These are phyloP conservation scores for Caranx melampygus DNA, from an alignment of 2,113 vertebrate genomes.

Conservation along the genomic window DNA sequence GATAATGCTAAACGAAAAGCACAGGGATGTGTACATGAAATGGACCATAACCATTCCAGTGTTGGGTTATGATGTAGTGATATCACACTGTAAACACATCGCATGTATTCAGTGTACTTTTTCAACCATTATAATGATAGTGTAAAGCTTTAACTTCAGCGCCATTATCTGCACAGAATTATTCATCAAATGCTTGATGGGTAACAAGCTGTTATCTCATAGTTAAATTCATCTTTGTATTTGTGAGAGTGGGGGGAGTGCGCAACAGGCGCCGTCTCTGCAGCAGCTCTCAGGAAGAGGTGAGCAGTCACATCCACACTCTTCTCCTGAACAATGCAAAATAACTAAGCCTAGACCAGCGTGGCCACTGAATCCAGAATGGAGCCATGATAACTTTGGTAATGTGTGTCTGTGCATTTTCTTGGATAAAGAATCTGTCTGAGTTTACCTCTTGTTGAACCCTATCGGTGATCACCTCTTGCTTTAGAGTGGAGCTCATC, in stretches of 20 bases:
- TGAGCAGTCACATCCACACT: conserved; percentile 52
- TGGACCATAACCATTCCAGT: neutral
- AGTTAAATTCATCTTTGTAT: conserved; percentile 21
- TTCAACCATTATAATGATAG: too few relatives aligned
- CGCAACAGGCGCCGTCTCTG: conserved; percentile 59
- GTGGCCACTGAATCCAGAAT: neutral
- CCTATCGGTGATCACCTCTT: neutral
- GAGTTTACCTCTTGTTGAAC: conserved; percentile 3
- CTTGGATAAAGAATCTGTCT: conserved; percentile 10
- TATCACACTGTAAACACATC: neutral
- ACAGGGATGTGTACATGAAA: neutral
- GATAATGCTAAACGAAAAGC: neutral
- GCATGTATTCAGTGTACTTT: neutral
- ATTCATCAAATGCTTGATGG: neutral
- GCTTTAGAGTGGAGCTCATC: conserved; percentile 1
- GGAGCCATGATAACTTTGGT: conserved; percentile 9
- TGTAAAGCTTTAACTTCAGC: neutral
- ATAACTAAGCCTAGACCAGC: conserved; percentile 17
- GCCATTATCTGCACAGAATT: neutral
- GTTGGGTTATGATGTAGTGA: too few relatives aligned
- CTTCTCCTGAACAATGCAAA: conserved; percentile 1
- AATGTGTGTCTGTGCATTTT: neutral
- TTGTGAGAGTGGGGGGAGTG: conserved; percentile 24
- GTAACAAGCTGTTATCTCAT: neutral
- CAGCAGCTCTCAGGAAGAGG: conserved; percentile 45